These are phyloP conservation scores for Leptinotarsa lineolata DNA, from an alignment of 1,140 invertebrate genomes.

Conservation along the genomic window DNA sequence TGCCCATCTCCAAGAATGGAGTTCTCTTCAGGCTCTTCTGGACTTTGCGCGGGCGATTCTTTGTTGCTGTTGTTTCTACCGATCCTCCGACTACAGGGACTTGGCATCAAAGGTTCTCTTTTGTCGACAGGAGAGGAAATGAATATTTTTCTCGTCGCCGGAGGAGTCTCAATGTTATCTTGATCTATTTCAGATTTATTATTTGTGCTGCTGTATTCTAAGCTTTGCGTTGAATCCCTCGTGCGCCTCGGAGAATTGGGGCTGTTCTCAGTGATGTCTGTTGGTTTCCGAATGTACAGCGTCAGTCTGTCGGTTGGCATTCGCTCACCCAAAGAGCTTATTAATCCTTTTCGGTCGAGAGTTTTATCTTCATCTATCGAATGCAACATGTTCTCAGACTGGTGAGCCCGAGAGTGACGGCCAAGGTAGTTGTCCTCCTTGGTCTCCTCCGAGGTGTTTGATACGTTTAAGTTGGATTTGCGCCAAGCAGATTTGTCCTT, in stretches of 20 bases:
- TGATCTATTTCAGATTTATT: conserved; percentile 86
- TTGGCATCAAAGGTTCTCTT: conserved; percentile 58
- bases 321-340: conserved; percentile 57
- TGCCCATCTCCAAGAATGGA: conserved; percentile 71
- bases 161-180: conserved; percentile 89
- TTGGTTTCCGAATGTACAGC: conserved; percentile 66
- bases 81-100: conserved; percentile 59
- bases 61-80: conserved; percentile 41
- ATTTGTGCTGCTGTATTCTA: conserved; percentile 50
- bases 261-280: neutral
- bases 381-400: conserved; percentile 49
- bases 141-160: conserved; percentile 73
- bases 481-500: conserved; percentile 80
- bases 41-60: conserved; percentile 32
- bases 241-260: conserved; percentile 32
- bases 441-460: conserved; percentile 65
- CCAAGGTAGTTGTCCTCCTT: conserved; percentile 38
- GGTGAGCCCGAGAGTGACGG: conserved; percentile 32
- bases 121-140: conserved; percentile 64
- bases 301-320: conserved; percentile 63
- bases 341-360: conserved; percentile 58
- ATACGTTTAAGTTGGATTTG: conserved; percentile 71
- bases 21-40: conserved; percentile 56
- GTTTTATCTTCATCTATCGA: conserved; percentile 61
- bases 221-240: conserved; percentile 52